phyloP scores from a whole-genome alignment of 1,140 invertebrate species.

The Cyclargus thomasi region DNA sequence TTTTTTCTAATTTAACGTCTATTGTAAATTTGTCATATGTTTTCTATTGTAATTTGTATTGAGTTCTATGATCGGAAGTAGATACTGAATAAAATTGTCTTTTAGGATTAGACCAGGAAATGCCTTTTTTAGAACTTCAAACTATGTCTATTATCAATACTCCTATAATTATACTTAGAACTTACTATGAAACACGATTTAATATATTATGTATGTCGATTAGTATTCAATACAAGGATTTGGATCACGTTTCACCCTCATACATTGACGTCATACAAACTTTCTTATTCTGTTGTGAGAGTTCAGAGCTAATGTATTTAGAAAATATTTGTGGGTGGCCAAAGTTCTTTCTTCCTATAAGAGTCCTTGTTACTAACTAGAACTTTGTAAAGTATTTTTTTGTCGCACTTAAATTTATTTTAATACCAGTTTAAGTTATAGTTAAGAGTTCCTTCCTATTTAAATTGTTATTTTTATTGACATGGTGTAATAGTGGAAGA shows the following conservation, averaged over 20 bases:
- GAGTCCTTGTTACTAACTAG: not conserved
- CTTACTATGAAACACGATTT: not conserved
- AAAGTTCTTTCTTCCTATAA: not conserved
- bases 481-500: no score
- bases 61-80: not conserved
- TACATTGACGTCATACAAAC: slow-evolving; percentile 3
- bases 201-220: not conserved
- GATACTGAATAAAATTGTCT: not conserved
- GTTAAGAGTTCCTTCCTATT: no score
- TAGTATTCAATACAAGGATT: slow-evolving; percentile 1
- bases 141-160: not conserved
- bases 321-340: not conserved
- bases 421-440: no score
- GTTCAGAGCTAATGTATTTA: not conserved
- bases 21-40: not conserved
- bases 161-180: not conserved
- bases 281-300: not conserved
- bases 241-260: not conserved
- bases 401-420: no score
- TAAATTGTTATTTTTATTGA: no score
- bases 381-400: not conserved
- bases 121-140: not conserved
- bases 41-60: not conserved
- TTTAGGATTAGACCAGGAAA: not conserved
- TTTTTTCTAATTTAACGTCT: not conserved